Conservation (phyloP, 2,888 invertebrate species). For the Spisula solida region DNA sequence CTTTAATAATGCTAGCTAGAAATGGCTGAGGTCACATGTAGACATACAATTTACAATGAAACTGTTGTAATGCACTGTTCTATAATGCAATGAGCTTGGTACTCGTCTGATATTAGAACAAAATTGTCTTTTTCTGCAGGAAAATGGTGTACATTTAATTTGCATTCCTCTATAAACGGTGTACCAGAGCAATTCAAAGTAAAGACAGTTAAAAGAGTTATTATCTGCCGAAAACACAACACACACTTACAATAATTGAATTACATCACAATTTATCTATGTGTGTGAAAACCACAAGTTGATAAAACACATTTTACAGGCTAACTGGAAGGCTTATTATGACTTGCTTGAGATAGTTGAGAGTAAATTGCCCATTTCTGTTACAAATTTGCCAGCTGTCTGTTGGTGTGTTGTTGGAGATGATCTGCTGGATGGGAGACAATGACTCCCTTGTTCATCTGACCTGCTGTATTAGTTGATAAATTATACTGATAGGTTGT, state of each 20-base stretch:
- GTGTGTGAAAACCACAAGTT: slow-evolving; percentile 48
- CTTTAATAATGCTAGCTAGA: neutral
- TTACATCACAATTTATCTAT: slow-evolving; percentile 56
- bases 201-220: slow-evolving; percentile 21
- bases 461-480: neutral
- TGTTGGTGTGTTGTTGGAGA: neutral
- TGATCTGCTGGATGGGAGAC: neutral
- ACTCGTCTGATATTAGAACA: neutral
- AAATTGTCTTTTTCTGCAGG: slow-evolving; percentile 29
- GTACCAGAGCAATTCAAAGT: slow-evolving; percentile 17
- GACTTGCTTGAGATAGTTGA: slow-evolving; percentile 21
- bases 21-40: neutral
- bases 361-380: slow-evolving; percentile 45
- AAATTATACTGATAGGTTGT: neutral
- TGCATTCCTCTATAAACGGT: slow-evolving; percentile 18
- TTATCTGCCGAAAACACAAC: slow-evolving; percentile 38
- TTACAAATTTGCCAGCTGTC: slow-evolving; percentile 10
- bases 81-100: neutral
- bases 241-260: slow-evolving; percentile 60
- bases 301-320: slow-evolving; percentile 43
- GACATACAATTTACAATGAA: neutral
- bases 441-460: slow-evolving; percentile 18
- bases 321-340: slow-evolving; percentile 38
- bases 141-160: slow-evolving; percentile 18
- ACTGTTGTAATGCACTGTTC: neutral